phyloP scores from a whole-genome alignment of 1,140 invertebrate genomes.

The Drosophila burlai region DNA sequence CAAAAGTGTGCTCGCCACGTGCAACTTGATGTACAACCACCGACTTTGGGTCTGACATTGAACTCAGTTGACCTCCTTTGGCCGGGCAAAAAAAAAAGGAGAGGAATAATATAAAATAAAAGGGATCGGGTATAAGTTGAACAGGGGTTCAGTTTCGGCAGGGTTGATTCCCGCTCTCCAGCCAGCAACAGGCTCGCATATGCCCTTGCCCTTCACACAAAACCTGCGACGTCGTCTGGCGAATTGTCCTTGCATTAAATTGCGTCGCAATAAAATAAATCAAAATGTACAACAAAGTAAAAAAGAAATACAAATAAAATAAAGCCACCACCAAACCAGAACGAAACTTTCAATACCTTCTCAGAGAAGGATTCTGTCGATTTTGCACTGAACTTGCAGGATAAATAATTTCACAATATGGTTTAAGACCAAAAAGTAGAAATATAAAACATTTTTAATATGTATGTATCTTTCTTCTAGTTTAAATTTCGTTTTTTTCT shows the following conservation, averaged over 20 bases:
- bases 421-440: background rate
- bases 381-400: conserved; percentile 20
- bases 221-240: conserved; percentile 31
- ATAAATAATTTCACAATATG: background rate
- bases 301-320: conserved; percentile 21
- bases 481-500: background rate
- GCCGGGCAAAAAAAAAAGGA: background rate
- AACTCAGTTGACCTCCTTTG: conserved; percentile 71
- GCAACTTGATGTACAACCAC: conserved; percentile 59
- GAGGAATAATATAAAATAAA: background rate
- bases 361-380: conserved; percentile 24
- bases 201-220: conserved; percentile 22
- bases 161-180: conserved; percentile 25
- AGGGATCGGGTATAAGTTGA: conserved; percentile 21
- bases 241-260: conserved; percentile 75
- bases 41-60: conserved; percentile 67
- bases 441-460: background rate
- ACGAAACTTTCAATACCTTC: conserved; percentile 42
- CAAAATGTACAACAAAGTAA: conserved; percentile 53
- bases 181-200: conserved; percentile 30
- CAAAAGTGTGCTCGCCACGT: conserved; percentile 42
- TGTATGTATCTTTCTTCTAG: no score
- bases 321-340: conserved; percentile 67
- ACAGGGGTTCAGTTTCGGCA: conserved; percentile 6
- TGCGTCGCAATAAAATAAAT: conserved; percentile 82